Percentiles rank a stretch among this genome's conserved stretches.
phyloP scores from a whole-genome alignment of 2,888 invertebrate species.

The Heliconius sara region DNA sequence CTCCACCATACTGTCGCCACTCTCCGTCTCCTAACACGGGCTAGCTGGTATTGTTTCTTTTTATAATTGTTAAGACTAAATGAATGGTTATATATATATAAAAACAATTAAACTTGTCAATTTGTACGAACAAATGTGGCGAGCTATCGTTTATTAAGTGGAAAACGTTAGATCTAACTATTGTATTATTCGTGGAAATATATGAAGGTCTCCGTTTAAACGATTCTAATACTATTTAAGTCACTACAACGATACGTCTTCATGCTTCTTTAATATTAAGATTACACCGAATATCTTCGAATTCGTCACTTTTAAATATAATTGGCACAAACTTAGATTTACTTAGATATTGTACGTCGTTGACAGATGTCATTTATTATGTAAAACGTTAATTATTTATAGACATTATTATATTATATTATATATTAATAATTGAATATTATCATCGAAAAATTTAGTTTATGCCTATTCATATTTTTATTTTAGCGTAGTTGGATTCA shows the following conservation, averaged over 20 bases:
- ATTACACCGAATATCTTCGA: conserved; percentile 62
- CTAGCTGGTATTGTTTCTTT: neutral
- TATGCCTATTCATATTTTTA: conserved; percentile 51
- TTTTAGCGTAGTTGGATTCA: conserved; percentile 67
- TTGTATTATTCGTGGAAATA: conserved; percentile 40
- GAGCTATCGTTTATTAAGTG: neutral
- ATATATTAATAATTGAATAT: conserved; percentile 33
- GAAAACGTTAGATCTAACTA: neutral
- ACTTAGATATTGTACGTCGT: conserved; percentile 65
- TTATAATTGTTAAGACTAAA: conserved; percentile 6
- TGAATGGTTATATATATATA: neutral
- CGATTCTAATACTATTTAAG: conserved; percentile 60
- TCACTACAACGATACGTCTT: conserved; percentile 76
- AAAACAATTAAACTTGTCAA: neutral
- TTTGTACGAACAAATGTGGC: conserved; percentile 1
- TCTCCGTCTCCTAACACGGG: conserved; percentile 52
- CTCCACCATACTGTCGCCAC: conserved; percentile 53
- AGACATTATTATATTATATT: conserved; percentile 39
- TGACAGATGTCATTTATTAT: conserved; percentile 54
- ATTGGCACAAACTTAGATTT: conserved; percentile 72
- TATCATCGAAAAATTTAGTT: conserved; percentile 36
- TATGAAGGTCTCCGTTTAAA: conserved; percentile 43
- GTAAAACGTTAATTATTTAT: conserved; percentile 57
- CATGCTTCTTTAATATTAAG: conserved; percentile 66
- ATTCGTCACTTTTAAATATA: conserved; percentile 72